A percentile compares a stretch with the other conserved stretches of the same genome.
Evolutionary conservation across 2,113 vertebrate species (phyloP).

Genomic region (Crotalus helleri): DNA sequence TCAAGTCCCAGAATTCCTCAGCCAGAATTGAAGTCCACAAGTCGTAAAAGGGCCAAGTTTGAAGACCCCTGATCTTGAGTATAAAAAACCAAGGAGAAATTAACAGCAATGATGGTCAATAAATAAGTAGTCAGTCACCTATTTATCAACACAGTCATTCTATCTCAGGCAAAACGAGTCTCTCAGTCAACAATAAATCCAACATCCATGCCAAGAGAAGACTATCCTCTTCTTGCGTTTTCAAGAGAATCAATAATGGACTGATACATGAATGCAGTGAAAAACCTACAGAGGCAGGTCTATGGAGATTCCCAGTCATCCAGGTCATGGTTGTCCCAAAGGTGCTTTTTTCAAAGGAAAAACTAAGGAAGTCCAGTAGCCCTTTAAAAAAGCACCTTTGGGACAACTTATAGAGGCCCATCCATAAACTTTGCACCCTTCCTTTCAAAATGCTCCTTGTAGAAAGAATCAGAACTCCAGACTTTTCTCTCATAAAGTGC

Average conservation of each 20-base stretch:
- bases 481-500: neutral
- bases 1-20: no score
- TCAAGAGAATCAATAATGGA: neutral
- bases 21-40: no score
- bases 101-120: constrained; percentile 38
- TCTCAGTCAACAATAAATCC: neutral
- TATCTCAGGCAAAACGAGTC: neutral
- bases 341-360: no score
- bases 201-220: neutral
- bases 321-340: no score
- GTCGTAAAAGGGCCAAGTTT: no score
- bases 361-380: no score
- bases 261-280: neutral
- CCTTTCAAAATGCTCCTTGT: neutral
- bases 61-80: no score
- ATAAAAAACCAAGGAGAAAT: constrained; percentile 23
- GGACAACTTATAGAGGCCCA: neutral
- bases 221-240: neutral
- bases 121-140: constrained; percentile 22
- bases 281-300: neutral
- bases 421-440: neutral
- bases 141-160: constrained; percentile 14
- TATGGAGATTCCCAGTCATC: no score
- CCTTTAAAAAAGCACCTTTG: neutral
- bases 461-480: neutral